Conservation (phyloP, 2,888 invertebrate genomes). For the Leucophenga montana region DNA sequence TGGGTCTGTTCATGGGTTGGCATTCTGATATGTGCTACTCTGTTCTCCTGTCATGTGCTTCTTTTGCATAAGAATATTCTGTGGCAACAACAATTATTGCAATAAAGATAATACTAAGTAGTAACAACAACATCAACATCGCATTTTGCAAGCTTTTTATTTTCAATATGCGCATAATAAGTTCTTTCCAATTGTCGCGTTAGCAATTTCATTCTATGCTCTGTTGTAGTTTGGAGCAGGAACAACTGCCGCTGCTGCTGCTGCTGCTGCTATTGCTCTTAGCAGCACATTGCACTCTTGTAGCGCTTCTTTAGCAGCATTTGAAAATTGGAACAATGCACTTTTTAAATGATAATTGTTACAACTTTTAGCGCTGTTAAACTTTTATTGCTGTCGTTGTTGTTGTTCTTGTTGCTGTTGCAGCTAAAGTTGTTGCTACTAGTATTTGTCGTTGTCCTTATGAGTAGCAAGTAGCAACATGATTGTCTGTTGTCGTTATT, state of each 20-base stretch:
- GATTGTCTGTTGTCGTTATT: constrained; percentile 35
- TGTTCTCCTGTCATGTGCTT: too few relatives aligned
- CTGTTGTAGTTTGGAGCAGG: constrained; percentile 46
- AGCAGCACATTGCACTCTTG: constrained; percentile 39
- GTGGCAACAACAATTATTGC: constrained; percentile 20
- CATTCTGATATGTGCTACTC: too few relatives aligned
- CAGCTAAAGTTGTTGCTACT: constrained; percentile 10
- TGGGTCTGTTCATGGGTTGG: too few relatives aligned
- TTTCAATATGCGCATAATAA: constrained; percentile 39
- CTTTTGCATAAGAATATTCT: too few relatives aligned
- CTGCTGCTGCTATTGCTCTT: constrained; percentile 14
- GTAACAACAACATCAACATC: constrained; percentile 21
- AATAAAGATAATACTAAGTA: constrained; percentile 8
- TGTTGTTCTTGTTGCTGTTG: constrained; percentile 36
- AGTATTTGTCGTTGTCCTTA: constrained; percentile 16
- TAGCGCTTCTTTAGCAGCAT: constrained; percentile 40
- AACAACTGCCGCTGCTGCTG: constrained; percentile 42
- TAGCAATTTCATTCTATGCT: background rate
- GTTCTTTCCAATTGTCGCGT: too few relatives aligned
- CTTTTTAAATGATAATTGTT: constrained; percentile 66
- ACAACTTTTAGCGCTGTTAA: constrained; percentile 64
- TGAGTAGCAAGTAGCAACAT: constrained; percentile 28
- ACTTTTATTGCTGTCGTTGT: constrained; percentile 48
- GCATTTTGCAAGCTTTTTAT: constrained; percentile 58
- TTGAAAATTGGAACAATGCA: constrained; percentile 63